Evolutionary conservation across 1,140 invertebrate species (phyloP), one percentile per base, ranked within the genome.

Genomic region (Eriocheir sinensis): DNA sequence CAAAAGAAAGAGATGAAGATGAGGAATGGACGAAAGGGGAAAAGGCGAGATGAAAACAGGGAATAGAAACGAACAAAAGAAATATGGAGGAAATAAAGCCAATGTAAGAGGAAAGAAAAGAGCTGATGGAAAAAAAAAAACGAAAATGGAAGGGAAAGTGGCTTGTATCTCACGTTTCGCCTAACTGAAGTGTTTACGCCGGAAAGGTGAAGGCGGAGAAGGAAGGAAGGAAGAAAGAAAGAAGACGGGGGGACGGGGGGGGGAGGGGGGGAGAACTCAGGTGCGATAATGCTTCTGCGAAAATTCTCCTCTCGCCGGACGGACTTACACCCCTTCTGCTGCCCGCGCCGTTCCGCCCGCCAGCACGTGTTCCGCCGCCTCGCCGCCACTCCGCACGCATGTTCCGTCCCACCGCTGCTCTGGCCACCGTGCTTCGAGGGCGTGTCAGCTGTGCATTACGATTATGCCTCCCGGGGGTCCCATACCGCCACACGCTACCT

Each of bases 361-460:
- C 4, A 72, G n/a, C 60, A 72, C 60, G 60, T 72, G 60, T 72
- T 72, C 27, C 27, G 60, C n/a, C 60, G n/a, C n/a, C n/a, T n/a
- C n/a, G n/a, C 60, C 6, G 60, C 60, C 21, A 72, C n/a, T 72
- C 60, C 60, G 27, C 48, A 53, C 48, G 2, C 48, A 53, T 21
- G 48, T 53, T 72, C 60, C 27, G 60, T 72, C 60, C 21, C 21
- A 27, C 4, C 60, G 60, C n/a, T 21, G 60, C n/a, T 21, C 60
- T n/a, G 60, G 17, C 60, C 27, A 27, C 21, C 0, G 21, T 27
- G 17, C 17, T n/a, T n/a, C 21, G 60, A 27, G 21, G 27, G 21
- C 27, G 60, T 72, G 60, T 72, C 60, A 72, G 60, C 60, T 72
- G 60, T 72, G 60, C 60, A 72, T 72, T 72, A 72, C 60, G 60